These are phyloP conservation scores for Marisa cornuarietis DNA, from an alignment of 1,140 invertebrate genomes.

Conservation along the genomic window DNA sequence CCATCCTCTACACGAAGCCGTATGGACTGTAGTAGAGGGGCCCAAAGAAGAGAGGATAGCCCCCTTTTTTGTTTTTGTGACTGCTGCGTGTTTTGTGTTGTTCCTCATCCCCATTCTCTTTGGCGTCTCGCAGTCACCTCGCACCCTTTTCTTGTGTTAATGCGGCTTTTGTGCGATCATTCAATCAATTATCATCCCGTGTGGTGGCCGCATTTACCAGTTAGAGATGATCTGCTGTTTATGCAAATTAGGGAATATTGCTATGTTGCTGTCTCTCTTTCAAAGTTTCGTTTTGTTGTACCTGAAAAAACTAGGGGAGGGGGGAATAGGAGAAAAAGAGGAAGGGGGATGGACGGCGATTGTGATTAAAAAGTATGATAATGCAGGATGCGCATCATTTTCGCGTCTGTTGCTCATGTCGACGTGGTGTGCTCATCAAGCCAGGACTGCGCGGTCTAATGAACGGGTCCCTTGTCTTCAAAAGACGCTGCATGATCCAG, in stretches of 20 bases:
- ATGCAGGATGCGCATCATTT: too few species aligned
- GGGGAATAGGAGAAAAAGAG: background rate
- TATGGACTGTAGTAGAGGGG: background rate
- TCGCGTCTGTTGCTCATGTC: too few species aligned
- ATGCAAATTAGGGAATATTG: too few species aligned
- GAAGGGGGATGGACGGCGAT: background rate
- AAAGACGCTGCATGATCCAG: too few species aligned
- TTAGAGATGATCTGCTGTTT: too few species aligned
- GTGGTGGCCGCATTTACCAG: background rate
- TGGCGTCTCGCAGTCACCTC: too few species aligned
- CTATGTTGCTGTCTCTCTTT: too few species aligned
- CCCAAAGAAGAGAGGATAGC: background rate
- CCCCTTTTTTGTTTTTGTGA: background rate
- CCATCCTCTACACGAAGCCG: background rate
- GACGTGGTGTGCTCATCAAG: too few species aligned
- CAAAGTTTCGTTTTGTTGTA: too few species aligned
- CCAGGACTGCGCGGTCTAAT: too few species aligned
- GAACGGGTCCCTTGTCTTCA: too few species aligned
- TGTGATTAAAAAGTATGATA: too few species aligned
- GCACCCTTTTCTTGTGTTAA: constrained; percentile 18
- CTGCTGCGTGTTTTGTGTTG: background rate
- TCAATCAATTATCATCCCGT: constrained; percentile 9
- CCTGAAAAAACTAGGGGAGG: background rate
- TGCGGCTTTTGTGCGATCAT: constrained; percentile 8
- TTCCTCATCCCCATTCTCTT: background rate